Evolutionary conservation across 35 echinoderm and acorn worm species (phyloP).

Genomic region (Acanthaster planci): DNA sequence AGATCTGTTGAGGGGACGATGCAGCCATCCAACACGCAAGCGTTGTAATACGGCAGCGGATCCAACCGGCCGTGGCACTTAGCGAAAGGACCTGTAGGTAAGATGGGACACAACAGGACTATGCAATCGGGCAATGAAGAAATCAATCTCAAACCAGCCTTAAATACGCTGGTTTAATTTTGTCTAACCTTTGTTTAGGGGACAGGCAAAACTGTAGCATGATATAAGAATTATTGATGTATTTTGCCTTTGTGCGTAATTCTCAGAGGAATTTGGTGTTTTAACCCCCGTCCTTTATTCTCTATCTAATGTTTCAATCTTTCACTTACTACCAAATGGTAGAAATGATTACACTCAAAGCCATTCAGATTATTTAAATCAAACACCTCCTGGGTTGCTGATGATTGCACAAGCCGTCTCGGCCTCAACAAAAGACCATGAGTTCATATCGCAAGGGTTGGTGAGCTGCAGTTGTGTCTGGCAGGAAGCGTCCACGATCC

Average conservation of each 20-base stretch:
- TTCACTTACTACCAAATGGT: too few species aligned
- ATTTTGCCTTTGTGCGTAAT: too few species aligned
- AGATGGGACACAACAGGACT: slow-evolving; percentile 2
- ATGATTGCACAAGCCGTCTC: slow-evolving; percentile 38
- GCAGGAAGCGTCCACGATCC: slow-evolving; percentile 3
- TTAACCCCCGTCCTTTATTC: too few species aligned
- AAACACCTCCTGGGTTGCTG: slow-evolving; percentile 14
- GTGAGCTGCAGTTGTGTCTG: slow-evolving; percentile 9
- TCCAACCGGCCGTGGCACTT: slow-evolving; percentile 52
- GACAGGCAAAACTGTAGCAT: too few species aligned
- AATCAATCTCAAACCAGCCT: too few species aligned
- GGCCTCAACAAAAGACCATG: neutral
- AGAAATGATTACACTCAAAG: too few species aligned
- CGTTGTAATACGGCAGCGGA: slow-evolving; percentile 54
- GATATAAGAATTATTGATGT: too few species aligned
- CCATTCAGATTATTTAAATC: neutral
- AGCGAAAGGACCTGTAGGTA: slow-evolving; percentile 63
- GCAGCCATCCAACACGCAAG: slow-evolving; percentile 71
- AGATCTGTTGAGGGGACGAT: slow-evolving; percentile 4
- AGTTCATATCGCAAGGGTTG: slow-evolving; percentile 11
- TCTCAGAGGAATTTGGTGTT: too few species aligned
- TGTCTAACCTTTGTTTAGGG: too few species aligned
- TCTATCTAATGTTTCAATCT: too few species aligned
- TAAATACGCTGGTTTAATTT: too few species aligned
- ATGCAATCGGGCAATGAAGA: too few species aligned